phyloP scores from a whole-genome alignment of 2,797 vertebrate species.

The Glyptemys insculpta region DNA sequence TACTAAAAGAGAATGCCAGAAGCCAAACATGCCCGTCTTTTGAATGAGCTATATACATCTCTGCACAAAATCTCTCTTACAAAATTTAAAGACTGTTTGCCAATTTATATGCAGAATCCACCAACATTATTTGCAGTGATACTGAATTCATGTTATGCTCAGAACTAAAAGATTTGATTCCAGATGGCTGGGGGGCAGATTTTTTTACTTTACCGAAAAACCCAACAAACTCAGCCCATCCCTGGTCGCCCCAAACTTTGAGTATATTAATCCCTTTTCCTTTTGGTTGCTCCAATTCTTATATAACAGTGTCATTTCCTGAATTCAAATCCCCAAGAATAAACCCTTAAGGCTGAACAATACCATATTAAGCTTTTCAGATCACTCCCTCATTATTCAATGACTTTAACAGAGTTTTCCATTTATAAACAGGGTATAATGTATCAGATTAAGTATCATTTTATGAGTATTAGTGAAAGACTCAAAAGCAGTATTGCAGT shows the following conservation, averaged over 20 bases:
- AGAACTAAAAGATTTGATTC: background rate
- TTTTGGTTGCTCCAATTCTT: conserved; percentile 59
- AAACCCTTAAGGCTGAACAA: conserved; percentile 64
- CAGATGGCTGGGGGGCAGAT: background rate
- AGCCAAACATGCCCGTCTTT: background rate
- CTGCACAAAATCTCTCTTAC: background rate
- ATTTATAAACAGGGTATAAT: background rate
- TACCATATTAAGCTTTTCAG: conserved; percentile 48
- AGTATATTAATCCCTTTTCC: conserved; percentile 60
- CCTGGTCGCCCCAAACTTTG: background rate
- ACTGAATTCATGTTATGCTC: conserved; percentile 5
- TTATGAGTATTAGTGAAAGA: background rate
- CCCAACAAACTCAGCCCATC: background rate
- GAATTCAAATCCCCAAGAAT: conserved; percentile 64
- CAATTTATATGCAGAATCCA: background rate
- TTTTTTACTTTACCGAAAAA: background rate
- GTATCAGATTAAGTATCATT: background rate
- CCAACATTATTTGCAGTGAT: background rate
- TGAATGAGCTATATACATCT: background rate
- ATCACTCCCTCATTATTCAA: conserved; percentile 14
- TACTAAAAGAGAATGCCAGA: conserved; percentile 22
- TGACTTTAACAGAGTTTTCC: conserved; percentile 30
- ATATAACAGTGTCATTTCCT: conserved; percentile 62
- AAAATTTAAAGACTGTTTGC: conserved; percentile 8
- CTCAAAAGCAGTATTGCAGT: background rate